A percentile compares a stretch with the other conserved stretches of the same genome.
Conservation (phyloP, 2,888 invertebrate species). For the Epistrophe eligans region DNA sequence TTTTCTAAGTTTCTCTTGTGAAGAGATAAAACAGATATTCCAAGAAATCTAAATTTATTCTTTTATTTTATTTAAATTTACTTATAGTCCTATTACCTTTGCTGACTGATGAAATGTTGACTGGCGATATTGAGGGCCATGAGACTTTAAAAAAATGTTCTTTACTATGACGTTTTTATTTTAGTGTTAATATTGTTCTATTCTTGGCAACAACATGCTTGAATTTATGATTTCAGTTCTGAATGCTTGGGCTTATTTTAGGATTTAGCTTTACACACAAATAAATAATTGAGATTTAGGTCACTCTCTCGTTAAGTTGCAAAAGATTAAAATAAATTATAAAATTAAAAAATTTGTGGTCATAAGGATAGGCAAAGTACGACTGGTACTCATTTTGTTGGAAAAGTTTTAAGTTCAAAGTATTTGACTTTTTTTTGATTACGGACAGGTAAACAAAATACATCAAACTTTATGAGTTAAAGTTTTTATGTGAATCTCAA, state of each 20-base stretch:
- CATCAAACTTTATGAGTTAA: too few species aligned
- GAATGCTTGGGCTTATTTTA: slow-evolving; percentile 8
- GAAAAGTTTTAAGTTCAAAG: not conserved
- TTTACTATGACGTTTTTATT: not conserved
- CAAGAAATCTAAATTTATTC: not conserved
- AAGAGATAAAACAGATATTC: slow-evolving; percentile 6
- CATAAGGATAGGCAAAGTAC: too few species aligned
- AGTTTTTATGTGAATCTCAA: too few species aligned
- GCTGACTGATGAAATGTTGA: not conserved
- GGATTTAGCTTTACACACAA: slow-evolving; percentile 6
- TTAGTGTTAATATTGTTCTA: slow-evolving; percentile 6
- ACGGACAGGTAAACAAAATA: not conserved
- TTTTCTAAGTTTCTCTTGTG: slow-evolving; percentile 15
- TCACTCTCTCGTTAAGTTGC: not conserved
- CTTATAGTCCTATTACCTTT: not conserved
- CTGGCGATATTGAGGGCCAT: not conserved
- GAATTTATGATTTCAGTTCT: slow-evolving; percentile 10
- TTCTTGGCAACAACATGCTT: not conserved
- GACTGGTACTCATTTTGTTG: not conserved
- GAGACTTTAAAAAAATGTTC: not conserved
- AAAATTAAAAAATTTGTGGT: too few species aligned
- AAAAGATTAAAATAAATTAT: not conserved
- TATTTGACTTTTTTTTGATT: too few species aligned
- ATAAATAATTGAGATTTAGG: not conserved
- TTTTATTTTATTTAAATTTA: not conserved